phyloP scores from a whole-genome alignment of 2,113 vertebrate genomes.

The Elgaria multicarinata region DNA sequence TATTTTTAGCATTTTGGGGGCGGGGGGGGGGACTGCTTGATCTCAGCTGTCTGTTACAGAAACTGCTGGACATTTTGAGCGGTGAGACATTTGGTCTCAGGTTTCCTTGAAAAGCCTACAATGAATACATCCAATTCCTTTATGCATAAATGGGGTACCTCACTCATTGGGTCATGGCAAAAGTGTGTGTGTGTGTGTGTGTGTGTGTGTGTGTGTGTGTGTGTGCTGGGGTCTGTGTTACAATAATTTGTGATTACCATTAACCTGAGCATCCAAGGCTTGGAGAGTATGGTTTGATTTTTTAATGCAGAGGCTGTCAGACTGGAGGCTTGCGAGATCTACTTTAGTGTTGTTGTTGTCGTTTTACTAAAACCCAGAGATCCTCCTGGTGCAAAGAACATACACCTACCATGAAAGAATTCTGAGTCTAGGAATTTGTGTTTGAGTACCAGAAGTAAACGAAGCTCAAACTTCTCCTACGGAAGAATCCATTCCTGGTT shows the following conservation, averaged over 20 bases:
- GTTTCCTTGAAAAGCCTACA: not conserved
- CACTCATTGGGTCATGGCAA: conserved; percentile 3
- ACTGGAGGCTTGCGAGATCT: not conserved
- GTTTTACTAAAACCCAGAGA: not conserved
- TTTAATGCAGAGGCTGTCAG: not conserved
- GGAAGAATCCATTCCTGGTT: not conserved
- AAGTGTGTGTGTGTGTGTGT: not conserved
- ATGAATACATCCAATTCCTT: not conserved
- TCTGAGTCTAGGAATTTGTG: not conserved
- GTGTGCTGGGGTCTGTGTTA: not conserved
- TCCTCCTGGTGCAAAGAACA: not conserved
- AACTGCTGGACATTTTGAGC: conserved; percentile 21
- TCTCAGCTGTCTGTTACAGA: conserved; percentile 40
- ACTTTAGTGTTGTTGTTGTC: not conserved
- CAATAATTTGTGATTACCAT: not conserved
- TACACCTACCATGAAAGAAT: not conserved
- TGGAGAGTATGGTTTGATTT: not conserved
- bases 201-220: not conserved
- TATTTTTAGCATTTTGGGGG: not conserved
- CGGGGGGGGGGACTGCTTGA: not conserved
- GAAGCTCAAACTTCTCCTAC: not conserved
- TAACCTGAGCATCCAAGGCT: not conserved
- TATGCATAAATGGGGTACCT: conserved; percentile 3
- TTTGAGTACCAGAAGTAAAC: not conserved
- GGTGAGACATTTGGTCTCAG: not conserved